phyloP scores from a whole-genome alignment of 2,113 vertebrate species.

The Heloderma charlesbogerti region DNA sequence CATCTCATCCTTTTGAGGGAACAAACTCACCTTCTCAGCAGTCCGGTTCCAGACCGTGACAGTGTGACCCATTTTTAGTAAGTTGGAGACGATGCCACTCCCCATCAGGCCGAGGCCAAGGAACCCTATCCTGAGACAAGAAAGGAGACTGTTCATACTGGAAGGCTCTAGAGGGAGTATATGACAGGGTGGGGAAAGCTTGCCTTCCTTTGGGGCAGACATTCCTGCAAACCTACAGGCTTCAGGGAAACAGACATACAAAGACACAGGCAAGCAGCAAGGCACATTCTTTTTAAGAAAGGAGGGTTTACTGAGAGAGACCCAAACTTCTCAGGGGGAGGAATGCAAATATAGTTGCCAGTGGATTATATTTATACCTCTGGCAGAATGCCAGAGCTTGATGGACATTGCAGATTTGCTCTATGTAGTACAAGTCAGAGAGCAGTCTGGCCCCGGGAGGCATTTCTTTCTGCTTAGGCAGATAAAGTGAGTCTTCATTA shows the following conservation, averaged over 20 bases:
- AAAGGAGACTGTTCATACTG: conserved; percentile 31
- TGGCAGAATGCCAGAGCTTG: neutral
- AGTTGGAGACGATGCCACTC: conserved; percentile 96
- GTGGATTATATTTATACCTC: no score
- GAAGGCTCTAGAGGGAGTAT: neutral
- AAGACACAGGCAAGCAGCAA: neutral
- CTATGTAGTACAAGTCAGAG: no score
- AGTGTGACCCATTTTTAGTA: conserved; percentile 97
- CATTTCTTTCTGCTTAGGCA: neutral
- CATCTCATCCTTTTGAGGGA: neutral
- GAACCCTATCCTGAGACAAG: conserved; percentile 92
- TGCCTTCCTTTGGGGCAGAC: neutral
- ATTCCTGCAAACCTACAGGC: neutral
- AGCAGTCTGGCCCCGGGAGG: neutral
- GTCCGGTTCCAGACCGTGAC: conserved; percentile 99
- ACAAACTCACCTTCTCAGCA: conserved; percentile 90
- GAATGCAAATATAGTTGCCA: neutral
- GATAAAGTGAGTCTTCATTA: neutral
- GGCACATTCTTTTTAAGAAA: neutral
- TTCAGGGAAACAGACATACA: neutral
- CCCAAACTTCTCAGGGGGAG: no score
- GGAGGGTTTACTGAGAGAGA: neutral
- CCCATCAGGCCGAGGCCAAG: conserved; percentile 98
- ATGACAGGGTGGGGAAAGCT: no score
- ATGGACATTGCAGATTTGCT: neutral